These are phyloP conservation scores for Apis mellifera DNA, from an alignment of 1,140 invertebrate species.

Conservation along the genomic window Amel_HAv3.1 CM009934.2:12993501-12994000, in stretches of 20 bases:
- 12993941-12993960: neutral
- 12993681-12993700: neutral
- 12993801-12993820: neutral
- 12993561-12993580: neutral
- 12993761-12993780: conserved; percentile 50
- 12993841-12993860: neutral
- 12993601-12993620: neutral
- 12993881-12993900: neutral
- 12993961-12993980: neutral
- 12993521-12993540: too few relatives aligned
- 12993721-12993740: too few relatives aligned
- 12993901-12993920: conserved; percentile 3
- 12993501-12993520: too few relatives aligned
- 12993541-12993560: too few relatives aligned
- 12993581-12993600: neutral
- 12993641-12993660: neutral
- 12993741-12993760: neutral
- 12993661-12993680: neutral
- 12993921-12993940: neutral
- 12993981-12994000: conserved; percentile 11
- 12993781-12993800: conserved; percentile 64
- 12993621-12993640: neutral
- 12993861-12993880: neutral
- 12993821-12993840: neutral
- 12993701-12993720: too few relatives aligned